These are phyloP conservation scores for Thinocorus orbignyianus DNA, from an alignment of 2,113 vertebrate genomes.

Conservation along the genomic window DNA sequence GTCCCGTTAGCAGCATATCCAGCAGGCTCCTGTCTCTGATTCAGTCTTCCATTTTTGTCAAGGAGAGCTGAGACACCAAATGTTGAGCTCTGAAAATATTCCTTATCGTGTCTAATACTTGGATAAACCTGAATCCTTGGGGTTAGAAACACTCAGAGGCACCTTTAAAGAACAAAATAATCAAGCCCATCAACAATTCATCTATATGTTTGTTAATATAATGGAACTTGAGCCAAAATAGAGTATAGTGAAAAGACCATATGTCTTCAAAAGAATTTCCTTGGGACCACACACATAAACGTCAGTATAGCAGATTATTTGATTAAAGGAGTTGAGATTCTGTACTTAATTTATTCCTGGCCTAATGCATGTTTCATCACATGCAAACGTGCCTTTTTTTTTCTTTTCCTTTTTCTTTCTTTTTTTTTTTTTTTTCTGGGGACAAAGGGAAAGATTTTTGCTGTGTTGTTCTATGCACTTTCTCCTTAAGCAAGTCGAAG, in stretches of 20 bases:
- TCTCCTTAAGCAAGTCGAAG: not conserved
- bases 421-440: not conserved
- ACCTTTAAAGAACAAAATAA: not conserved
- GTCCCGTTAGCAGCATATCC: not conserved
- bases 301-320: not conserved
- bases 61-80: not conserved
- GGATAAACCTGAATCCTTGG: not conserved
- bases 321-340: conserved; percentile 8
- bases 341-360: conserved; percentile 37
- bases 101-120: not conserved
- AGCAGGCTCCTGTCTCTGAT: not conserved
- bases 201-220: not conserved
- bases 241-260: not conserved
- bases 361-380: not conserved
- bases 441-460: not conserved
- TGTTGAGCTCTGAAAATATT: not conserved
- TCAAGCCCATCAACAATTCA: not conserved
- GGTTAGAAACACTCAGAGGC: not conserved
- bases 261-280: not conserved
- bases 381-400: not conserved
- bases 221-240: not conserved
- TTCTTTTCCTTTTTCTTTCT: too few relatives aligned
- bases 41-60: not conserved
- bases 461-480: not conserved
- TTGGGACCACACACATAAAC: conserved; percentile 6